phyloP scores from a whole-genome alignment of 2,797 vertebrate genomes.

The Chromobotia macracanthus region DNA sequence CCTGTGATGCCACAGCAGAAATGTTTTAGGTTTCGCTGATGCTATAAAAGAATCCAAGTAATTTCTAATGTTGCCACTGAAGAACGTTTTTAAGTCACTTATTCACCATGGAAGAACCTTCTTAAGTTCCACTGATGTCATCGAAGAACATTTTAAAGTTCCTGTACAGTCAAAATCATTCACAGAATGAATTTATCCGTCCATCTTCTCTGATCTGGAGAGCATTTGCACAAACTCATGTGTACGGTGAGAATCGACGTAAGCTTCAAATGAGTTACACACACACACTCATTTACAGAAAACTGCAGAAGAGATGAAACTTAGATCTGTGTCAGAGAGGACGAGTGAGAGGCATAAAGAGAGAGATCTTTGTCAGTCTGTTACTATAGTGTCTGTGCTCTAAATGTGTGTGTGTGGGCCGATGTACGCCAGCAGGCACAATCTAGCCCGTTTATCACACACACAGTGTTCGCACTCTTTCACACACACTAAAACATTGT shows the following conservation, averaged over 20 bases:
- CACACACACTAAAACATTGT: slow-evolving; percentile 26
- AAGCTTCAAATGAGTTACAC: slow-evolving; percentile 7
- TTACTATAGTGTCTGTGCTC: slow-evolving; percentile 3
- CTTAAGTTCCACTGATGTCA: too few relatives aligned
- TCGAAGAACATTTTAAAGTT: too few relatives aligned
- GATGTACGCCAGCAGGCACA: slow-evolving; percentile 33
- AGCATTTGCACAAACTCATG: background rate
- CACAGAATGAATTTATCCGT: background rate
- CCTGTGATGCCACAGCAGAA: too few relatives aligned
- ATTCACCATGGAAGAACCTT: too few relatives aligned
- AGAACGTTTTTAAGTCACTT: too few relatives aligned
- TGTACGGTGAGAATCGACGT: background rate
- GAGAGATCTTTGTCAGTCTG: slow-evolving; percentile 32
- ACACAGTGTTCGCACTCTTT: slow-evolving; percentile 5
- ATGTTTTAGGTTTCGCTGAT: too few relatives aligned
- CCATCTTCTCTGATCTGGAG: background rate
- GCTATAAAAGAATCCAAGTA: too few relatives aligned
- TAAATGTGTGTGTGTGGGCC: background rate
- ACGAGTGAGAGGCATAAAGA: slow-evolving; percentile 8
- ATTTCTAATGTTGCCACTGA: too few relatives aligned
- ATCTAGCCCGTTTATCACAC: slow-evolving; percentile 34
- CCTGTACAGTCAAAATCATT: too few relatives aligned
- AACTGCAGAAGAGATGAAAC: slow-evolving; percentile 18
- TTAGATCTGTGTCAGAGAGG: slow-evolving; percentile 29
- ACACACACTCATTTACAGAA: slow-evolving; percentile 27